Evolutionary conservation across 2,797 vertebrate species (phyloP).

Genomic region (Enteromius anoplus): DNA sequence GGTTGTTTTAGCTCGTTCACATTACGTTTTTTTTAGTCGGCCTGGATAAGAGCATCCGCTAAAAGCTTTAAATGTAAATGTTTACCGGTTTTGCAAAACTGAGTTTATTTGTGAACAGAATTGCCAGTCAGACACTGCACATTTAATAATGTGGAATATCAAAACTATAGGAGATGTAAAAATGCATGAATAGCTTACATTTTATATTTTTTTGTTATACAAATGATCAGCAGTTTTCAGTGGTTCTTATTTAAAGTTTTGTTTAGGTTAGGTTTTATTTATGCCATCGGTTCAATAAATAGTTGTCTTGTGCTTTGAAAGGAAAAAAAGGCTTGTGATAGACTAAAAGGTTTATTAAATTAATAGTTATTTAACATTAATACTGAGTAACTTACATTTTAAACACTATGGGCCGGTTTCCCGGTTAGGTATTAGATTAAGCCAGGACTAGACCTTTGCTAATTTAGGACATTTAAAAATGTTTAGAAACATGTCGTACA

Average conservation of each 20-base stretch:
- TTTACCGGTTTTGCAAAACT: conserved; percentile 17
- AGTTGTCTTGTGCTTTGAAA: not conserved
- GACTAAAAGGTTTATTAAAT: not conserved
- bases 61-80: conserved; percentile 28
- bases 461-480: no score
- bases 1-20: not conserved
- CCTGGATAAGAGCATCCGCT: conserved; percentile 1
- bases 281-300: conserved; percentile 8
- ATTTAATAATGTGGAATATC: not conserved
- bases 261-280: not conserved
- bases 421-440: no score
- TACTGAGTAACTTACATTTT: not conserved
- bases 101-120: conserved; percentile 7
- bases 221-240: not conserved
- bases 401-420: not conserved
- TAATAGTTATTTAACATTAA: not conserved
- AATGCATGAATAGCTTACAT: not conserved
- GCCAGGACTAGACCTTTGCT: no score
- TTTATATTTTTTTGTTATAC: not conserved
- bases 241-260: not conserved
- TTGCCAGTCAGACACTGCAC: not conserved
- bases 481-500: no score
- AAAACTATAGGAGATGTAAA: not conserved
- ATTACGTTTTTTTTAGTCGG: not conserved
- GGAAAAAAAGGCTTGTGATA: not conserved